A percentile compares a stretch with the other conserved stretches of the same genome.
Evolutionary conservation across 2,113 vertebrate species (phyloP).

Genomic region (Anolis carolinensis): DNA sequence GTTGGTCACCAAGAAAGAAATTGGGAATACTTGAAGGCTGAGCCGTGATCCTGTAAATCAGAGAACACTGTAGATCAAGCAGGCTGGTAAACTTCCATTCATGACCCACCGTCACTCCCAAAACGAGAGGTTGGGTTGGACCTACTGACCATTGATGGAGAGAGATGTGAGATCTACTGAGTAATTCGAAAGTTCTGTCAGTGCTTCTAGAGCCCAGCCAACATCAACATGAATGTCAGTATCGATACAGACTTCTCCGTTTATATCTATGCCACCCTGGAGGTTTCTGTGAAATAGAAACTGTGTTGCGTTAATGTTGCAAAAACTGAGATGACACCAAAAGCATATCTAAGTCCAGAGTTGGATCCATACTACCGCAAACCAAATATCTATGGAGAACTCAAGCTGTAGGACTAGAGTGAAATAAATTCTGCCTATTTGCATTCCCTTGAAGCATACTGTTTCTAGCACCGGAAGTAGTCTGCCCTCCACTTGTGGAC

Average conservation of each 20-base stretch:
- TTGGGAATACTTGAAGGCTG: constrained; percentile 16
- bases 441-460: too few species aligned
- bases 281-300: constrained; percentile 16
- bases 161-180: constrained; percentile 40
- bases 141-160: constrained; percentile 51
- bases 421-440: too few species aligned
- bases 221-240: not conserved
- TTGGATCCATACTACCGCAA: too few species aligned
- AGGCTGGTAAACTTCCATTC: not conserved
- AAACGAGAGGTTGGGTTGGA: rapidly evolving
- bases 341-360: not conserved
- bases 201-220: constrained; percentile 8
- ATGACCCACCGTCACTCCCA: not conserved
- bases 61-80: not conserved
- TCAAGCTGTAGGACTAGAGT: too few species aligned
- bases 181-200: constrained; percentile 5
- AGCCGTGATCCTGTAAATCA: constrained; percentile 42
- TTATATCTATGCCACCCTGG: constrained; percentile 27
- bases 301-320: not conserved
- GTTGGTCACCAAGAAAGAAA: constrained; percentile 61
- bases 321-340: not conserved
- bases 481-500: too few species aligned
- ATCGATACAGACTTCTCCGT: constrained; percentile 25
- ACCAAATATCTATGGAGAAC: not conserved
- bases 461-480: too few species aligned